Base-by-base conservation (phyloP, 1,140 invertebrate genomes). In the Holcopasites calliopsidis region DNA sequence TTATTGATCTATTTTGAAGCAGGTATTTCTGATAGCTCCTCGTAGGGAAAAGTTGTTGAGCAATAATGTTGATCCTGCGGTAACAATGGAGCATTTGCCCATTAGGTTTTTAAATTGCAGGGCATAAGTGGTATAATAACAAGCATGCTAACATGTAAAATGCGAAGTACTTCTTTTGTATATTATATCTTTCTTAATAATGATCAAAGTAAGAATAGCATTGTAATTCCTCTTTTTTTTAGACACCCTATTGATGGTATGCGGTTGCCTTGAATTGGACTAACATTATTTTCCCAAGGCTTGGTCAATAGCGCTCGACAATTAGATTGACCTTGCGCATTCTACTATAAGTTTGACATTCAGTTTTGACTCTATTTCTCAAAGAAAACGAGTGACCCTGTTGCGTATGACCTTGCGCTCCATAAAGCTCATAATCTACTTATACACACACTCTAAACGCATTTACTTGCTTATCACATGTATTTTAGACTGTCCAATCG, bases 71-170 rank as follows among this genome's bases (percentile, higher is more conserved):
- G 4, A 33, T 38, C 7, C 26, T 10, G 7, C 13, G n/a, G 5
- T 26, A n/a, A 49, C 3, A 1, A 4, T 5, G 26, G 8, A 35
- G 6, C 3, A 26, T 28, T 33, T 28, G 26, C 31, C 21, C n/a
- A 28, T 21, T 50, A 18, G n/a, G 11, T 66, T 28, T 66, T 35
- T 44, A 7, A 42, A 55, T 2, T 8, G 21, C 4, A 18, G 1
- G 16, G 44, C 61, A 73, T 73, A 73, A 65, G 18, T 13, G 10
- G 10, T 35, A 26, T 26, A 4, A n/a, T n/a, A n/a, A n/a, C n/a
- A n/a, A n/a, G n/a, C n/a, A n/a, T n/a, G n/a, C n/a, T 7, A 13
- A 11, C 8, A 21, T 6, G 1, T 42, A 44, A 28, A 6, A 61
- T 28, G 38, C 18, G n/a, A 49, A 8, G 38, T n/a, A n/a, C n/a